phyloP scores from a whole-genome alignment of 2,113 vertebrate species.

The Melanotaenia duboulayi region DNA sequence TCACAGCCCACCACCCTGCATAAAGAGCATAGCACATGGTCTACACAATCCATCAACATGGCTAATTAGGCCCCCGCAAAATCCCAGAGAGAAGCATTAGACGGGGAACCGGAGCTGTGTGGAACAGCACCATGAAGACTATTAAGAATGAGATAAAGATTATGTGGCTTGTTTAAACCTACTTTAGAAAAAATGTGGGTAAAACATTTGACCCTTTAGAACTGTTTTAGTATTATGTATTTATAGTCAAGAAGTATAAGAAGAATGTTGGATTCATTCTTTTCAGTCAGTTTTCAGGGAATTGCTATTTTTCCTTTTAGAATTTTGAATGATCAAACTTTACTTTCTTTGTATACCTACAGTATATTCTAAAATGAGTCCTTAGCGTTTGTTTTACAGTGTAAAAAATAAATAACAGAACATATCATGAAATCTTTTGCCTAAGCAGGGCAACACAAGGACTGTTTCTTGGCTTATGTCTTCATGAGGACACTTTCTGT shows the following conservation, averaged over 20 bases:
- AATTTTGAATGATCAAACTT: background rate
- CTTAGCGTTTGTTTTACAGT: too few species aligned
- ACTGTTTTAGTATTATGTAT: background rate
- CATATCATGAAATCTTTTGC: background rate
- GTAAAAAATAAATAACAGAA: background rate
- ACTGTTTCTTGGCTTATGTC: background rate
- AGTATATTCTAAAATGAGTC: background rate
- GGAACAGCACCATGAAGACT: conserved; percentile 28
- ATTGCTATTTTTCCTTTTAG: background rate
- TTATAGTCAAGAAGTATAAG: background rate
- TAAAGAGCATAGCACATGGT: conserved; percentile 70
- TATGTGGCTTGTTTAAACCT: conserved; percentile 39
- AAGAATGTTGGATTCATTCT: background rate
- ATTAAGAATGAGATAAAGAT: conserved; percentile 54
- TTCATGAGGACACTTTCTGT: background rate
- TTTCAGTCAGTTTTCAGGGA: background rate
- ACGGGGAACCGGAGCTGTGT: conserved; percentile 41
- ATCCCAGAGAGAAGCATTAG: conserved; percentile 71
- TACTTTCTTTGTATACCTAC: background rate
- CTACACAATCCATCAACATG: conserved; percentile 78
- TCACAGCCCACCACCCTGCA: conserved; percentile 55
- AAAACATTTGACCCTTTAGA: conserved; percentile 23
- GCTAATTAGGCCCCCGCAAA: conserved; percentile 70
- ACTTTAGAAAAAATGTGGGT: conserved; percentile 33
- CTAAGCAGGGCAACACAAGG: background rate